Conservation (phyloP, 2,888 invertebrate genomes). For the Belgica antarctica region DNA sequence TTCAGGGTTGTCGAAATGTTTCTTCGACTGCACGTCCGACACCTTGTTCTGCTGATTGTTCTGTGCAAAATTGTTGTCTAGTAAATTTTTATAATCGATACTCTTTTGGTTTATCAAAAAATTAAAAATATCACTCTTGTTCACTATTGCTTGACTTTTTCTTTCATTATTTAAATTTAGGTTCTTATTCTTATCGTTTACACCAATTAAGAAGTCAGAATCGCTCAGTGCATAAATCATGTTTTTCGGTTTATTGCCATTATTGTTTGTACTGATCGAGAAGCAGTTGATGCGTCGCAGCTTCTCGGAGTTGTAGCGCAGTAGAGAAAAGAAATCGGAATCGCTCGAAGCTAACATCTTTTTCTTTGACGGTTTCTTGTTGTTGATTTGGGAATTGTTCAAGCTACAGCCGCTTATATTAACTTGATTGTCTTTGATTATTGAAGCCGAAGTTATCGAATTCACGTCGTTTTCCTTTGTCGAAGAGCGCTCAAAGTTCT, state of each 20-base stretch:
- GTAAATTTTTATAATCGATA: slow-evolving; percentile 40
- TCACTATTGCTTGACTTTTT: slow-evolving; percentile 43
- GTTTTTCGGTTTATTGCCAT: slow-evolving; percentile 36
- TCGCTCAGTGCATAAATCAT: slow-evolving; percentile 43
- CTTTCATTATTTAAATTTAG: slow-evolving; percentile 39
- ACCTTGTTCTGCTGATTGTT: slow-evolving; percentile 33
- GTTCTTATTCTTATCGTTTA: slow-evolving; percentile 35
- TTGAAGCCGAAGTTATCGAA: slow-evolving; percentile 35
- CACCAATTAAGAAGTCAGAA: slow-evolving; percentile 37
- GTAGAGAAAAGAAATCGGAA: slow-evolving; percentile 51
- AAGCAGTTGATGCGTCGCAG: slow-evolving; percentile 39
- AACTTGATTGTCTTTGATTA: slow-evolving; percentile 44
- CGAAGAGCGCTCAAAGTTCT: slow-evolving; percentile 21
- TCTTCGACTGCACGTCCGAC: slow-evolving; percentile 31
- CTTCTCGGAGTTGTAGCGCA: slow-evolving; percentile 40
- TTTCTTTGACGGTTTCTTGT: slow-evolving; percentile 21
- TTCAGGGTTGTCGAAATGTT: slow-evolving; percentile 39
- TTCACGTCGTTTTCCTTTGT: slow-evolving; percentile 30
- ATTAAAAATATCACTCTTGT: slow-evolving; percentile 44
- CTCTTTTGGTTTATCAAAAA: slow-evolving; percentile 33
- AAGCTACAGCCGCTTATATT: slow-evolving; percentile 37
- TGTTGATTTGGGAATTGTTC: slow-evolving; percentile 5
- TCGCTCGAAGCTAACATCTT: slow-evolving; percentile 53
- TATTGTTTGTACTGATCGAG: slow-evolving; percentile 35
- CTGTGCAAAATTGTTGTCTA: slow-evolving; percentile 36